Conservation (phyloP, 30 jellyfish, hydroid and myxozoan genomes). For the Turritopsis rubra region DNA sequence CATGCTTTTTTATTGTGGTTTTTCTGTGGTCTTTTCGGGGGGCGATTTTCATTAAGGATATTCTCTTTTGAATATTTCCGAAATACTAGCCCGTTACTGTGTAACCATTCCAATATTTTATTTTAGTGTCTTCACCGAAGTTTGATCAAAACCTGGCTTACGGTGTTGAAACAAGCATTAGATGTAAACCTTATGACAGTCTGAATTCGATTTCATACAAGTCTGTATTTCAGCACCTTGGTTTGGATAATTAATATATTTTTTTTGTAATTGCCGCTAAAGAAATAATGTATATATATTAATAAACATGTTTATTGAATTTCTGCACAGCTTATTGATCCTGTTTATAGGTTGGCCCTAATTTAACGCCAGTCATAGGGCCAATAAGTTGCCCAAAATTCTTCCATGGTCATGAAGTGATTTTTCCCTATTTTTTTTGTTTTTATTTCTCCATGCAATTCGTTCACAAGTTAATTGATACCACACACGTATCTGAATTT, state of each 20-base stretch:
- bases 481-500: too few species aligned
- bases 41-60: neutral
- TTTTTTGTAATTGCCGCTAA: neutral
- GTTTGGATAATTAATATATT: constrained; percentile 10
- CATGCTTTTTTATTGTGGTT: neutral
- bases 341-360: too few species aligned
- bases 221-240: constrained; percentile 51
- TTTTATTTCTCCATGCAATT: too few species aligned
- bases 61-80: neutral
- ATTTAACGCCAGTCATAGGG: too few species aligned
- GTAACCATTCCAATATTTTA: neutral
- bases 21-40: neutral
- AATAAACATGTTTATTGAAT: neutral
- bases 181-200: constrained; percentile 69
- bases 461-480: too few species aligned
- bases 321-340: too few species aligned
- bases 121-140: constrained; percentile 56
- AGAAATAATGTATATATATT: too few species aligned
- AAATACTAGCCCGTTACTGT: neutral
- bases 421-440: too few species aligned
- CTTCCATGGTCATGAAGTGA: too few species aligned
- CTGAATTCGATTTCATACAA: constrained; percentile 42
- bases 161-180: constrained; percentile 64
- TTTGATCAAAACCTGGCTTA: constrained; percentile 54
- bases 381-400: too few species aligned